Conservation (phyloP, 2,888 invertebrate species). For the Arenicola marina region DNA sequence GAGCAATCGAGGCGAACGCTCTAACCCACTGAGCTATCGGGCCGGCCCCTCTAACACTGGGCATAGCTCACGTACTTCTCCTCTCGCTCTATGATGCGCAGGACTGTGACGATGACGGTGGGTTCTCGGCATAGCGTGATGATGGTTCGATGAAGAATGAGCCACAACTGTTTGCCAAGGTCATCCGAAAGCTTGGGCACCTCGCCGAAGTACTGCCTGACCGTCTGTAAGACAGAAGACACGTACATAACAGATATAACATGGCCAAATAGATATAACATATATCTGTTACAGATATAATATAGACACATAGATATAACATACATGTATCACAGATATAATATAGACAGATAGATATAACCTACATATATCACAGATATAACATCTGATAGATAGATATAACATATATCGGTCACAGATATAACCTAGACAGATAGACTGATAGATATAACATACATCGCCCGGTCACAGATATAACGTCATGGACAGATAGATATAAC, state of each 20-base stretch:
- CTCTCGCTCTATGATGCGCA: slow-evolving; percentile 95
- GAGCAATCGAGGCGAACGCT: no score
- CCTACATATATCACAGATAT: no score
- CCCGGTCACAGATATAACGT: no score
- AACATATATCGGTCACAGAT: background rate
- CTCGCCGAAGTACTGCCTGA: slow-evolving; percentile 95
- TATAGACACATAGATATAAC: background rate
- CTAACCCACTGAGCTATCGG: no score
- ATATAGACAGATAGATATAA: no score
- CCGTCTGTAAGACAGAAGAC: slow-evolving; percentile 65
- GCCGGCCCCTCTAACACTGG: no score
- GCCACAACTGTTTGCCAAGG: slow-evolving; percentile 87
- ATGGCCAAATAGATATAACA: background rate
- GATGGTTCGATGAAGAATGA: slow-evolving; percentile 85
- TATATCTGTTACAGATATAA: background rate
- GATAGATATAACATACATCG: no score
- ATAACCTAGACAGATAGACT: no score
- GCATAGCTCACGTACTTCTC: slow-evolving; percentile 80
- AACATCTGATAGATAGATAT: no score
- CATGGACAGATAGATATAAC: background rate
- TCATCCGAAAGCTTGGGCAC: slow-evolving; percentile 87
- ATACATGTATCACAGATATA: no score
- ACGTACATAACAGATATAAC: background rate
- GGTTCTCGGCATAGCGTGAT: slow-evolving; percentile 84
- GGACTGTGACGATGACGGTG: slow-evolving; percentile 91